These are phyloP conservation scores for Palythoa grandiflora DNA, from an alignment of 92 coral and sea anemone genomes.

Conservation along the genomic window DNA sequence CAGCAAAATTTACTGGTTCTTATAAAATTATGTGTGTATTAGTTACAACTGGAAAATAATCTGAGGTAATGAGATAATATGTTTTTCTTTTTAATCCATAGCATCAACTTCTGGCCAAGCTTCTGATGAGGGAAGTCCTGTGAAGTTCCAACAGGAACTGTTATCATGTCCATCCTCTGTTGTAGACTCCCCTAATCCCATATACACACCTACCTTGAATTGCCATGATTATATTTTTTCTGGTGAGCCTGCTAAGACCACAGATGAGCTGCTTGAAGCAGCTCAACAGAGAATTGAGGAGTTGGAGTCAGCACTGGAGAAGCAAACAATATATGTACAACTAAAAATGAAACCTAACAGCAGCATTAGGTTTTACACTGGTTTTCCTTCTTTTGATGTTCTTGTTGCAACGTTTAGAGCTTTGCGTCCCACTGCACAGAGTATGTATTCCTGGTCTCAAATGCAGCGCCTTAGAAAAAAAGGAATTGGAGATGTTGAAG, in stretches of 20 bases:
- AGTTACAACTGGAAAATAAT: too few relatives aligned
- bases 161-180: too few relatives aligned
- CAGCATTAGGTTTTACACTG: slow-evolving; percentile 1
- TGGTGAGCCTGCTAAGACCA: neutral
- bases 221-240: slow-evolving; percentile 1
- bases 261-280: neutral
- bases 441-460: slow-evolving; percentile 8
- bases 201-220: too few relatives aligned
- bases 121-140: too few relatives aligned
- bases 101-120: too few relatives aligned
- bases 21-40: too few relatives aligned
- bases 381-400: neutral
- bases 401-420: slow-evolving; percentile 22
- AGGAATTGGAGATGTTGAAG: slow-evolving; percentile 2
- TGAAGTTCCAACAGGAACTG: too few relatives aligned
- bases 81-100: too few relatives aligned
- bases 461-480: neutral
- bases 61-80: too few relatives aligned
- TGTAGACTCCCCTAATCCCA: too few relatives aligned
- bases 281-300: neutral
- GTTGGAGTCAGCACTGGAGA: neutral
- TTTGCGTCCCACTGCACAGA: neutral
- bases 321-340: neutral
- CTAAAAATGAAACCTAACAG: slow-evolving; percentile 4
- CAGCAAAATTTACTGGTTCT: too few relatives aligned